A percentile compares a stretch with the other conserved stretches of the same genome.
Evolutionary conservation across 2,888 invertebrate genomes (phyloP).

Genomic region (Nemotelus nigrinus): DNA sequence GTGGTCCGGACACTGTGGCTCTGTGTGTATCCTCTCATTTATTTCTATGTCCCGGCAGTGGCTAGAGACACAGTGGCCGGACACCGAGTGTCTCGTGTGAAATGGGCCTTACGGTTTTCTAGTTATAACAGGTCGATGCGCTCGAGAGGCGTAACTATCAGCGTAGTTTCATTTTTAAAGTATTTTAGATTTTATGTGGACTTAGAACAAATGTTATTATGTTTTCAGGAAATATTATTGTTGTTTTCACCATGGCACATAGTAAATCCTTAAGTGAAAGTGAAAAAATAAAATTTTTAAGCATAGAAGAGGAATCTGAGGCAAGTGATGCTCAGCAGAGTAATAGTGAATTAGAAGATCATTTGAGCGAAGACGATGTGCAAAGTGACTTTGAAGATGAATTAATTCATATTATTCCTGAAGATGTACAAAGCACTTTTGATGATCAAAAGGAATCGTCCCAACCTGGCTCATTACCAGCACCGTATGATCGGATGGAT

Average conservation of each 20-base stretch:
- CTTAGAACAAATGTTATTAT: neutral
- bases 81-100: too few species aligned
- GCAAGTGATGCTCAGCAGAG: neutral
- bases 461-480: constrained; percentile 6
- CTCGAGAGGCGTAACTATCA: neutral
- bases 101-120: neutral
- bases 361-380: neutral
- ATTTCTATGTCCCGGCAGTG: too few species aligned
- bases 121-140: constrained; percentile 3
- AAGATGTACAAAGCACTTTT: constrained; percentile 1
- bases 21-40: too few species aligned
- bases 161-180: neutral
- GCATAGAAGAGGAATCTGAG: neutral
- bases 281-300: neutral
- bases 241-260: constrained; percentile 6
- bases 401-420: neutral
- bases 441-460: constrained; percentile 2
- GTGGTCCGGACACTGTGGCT: too few species aligned
- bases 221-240: constrained; percentile 1
- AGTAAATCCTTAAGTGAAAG: neutral
- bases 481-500: neutral
- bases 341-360: constrained; percentile 17
- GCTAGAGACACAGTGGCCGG: too few species aligned
- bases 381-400: constrained; percentile 14
- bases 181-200: neutral